Base-by-base conservation (phyloP, 2,113 vertebrate species). In the cattle (Bos taurus) region DNA sequence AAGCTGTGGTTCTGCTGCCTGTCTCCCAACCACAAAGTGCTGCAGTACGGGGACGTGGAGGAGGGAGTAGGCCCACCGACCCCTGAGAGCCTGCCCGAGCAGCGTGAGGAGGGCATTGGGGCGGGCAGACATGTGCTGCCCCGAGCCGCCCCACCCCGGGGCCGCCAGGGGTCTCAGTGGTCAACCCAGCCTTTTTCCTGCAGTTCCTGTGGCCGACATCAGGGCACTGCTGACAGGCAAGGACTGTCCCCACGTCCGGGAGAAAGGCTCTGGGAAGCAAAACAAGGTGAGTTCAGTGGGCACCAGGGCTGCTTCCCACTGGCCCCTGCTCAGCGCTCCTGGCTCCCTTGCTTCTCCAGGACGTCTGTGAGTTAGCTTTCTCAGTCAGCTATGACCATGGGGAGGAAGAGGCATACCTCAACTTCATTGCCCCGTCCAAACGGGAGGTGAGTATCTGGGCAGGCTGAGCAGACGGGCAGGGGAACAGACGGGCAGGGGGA, bases 1-100 rank as follows among this genome's bases (percentile, higher is more conserved):
- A 99, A 99, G 97, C 98, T 99, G 94, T 99, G 99, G 99, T 99
- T 99, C 98, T 99, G 99, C 93, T 99, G 99, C 77, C 98, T 99
- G 93, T 99, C 99, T 0, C 99, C 99, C 77, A 99, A 99, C 98
- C 99, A 99, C 99, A 99, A 99, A 98, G 99, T 99, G 96, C 99
- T 99, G 94, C 99, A 99, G 98, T 99, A 99, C 0, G 99, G 99
- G 15, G 99, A 99, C 0, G 98, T 99, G 95, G 99, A 99, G 30
- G 99, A 99, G 30, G 99, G 99, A 6, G 83, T 94, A 0, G 97
- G 98, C 2, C 99, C 89, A 1, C 99, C 99, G 0, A 97, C 99
- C 33, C 99, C 99, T 0, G 99, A 99, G 96, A 99, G 96, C 28
- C 99, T 99, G 89, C 98, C 99, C 0, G 99, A 99, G 77, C 99